Evolutionary conservation across 2,888 invertebrate genomes (phyloP).

Genomic region (Epinotia demarniana): DNA sequence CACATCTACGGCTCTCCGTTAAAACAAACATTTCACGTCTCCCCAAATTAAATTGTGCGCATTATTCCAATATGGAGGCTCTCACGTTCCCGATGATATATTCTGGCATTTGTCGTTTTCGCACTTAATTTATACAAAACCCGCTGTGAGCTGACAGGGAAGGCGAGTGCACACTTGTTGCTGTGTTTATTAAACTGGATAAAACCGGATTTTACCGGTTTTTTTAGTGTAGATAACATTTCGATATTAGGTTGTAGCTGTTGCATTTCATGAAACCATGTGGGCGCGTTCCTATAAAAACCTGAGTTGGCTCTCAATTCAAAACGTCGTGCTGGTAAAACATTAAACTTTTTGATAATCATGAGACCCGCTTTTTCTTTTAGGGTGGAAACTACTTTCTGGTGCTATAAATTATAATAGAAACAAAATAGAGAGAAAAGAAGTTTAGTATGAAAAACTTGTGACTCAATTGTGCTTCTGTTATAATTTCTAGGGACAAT

Average conservation of each 20-base stretch:
- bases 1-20: not conserved
- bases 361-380: no score
- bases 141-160: conserved; percentile 27
- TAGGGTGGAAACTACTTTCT: no score
- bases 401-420: no score
- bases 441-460: no score
- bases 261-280: not conserved
- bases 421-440: no score
- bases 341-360: no score
- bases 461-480: no score
- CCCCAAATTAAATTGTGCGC: conserved; percentile 45
- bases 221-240: not conserved
- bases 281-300: not conserved
- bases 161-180: conserved; percentile 44
- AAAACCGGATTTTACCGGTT: not conserved
- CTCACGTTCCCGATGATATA: conserved; percentile 69
- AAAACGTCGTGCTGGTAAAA: no score
- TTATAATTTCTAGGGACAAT: no score
- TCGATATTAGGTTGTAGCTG: not conserved
- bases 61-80: conserved; percentile 51
- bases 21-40: conserved; percentile 27
- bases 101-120: conserved; percentile 71
- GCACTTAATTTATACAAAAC: conserved; percentile 74
- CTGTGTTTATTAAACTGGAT: conserved; percentile 12
- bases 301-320: no score